Conservation (phyloP, 2,888 invertebrate genomes). For the Drosophila testacea region DNA sequence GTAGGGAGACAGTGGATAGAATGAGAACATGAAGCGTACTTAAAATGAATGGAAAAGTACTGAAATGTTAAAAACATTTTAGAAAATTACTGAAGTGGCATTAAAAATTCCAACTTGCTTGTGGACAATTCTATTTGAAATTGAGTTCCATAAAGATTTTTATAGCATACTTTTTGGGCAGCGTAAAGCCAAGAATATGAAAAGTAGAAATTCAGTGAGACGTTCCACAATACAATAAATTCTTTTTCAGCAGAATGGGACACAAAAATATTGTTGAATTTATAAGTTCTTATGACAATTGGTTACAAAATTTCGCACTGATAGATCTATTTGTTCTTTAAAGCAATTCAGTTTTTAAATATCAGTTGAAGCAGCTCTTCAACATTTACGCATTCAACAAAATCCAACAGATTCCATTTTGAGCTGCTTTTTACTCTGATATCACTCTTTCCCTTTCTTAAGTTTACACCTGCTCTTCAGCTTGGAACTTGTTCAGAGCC, state of each 20-base stretch:
- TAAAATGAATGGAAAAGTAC: background rate
- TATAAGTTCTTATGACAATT: background rate
- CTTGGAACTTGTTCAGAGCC: conserved; percentile 11
- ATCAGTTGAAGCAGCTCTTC: conserved; percentile 13
- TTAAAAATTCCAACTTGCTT: too few species aligned
- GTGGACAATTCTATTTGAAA: background rate
- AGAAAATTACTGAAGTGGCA: too few species aligned
- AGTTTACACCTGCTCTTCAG: conserved; percentile 52
- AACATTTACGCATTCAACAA: conserved; percentile 27
- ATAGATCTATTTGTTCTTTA: background rate
- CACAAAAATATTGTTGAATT: too few species aligned
- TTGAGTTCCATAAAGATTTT: background rate
- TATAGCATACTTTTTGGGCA: background rate
- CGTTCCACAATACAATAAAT: background rate
- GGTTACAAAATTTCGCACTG: background rate
- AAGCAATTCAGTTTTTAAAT: conserved; percentile 6
- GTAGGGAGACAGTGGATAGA: background rate
- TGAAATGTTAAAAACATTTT: too few species aligned
- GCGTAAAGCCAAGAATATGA: background rate
- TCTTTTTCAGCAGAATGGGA: background rate
- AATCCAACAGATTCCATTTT: conserved; percentile 55
- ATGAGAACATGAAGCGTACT: background rate
- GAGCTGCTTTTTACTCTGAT: background rate
- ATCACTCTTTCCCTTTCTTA: conserved; percentile 17
- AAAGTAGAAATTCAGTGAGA: background rate